These are phyloP conservation scores for Chirona hameri DNA, from an alignment of 2,888 invertebrate genomes.

Conservation along the genomic window DNA sequence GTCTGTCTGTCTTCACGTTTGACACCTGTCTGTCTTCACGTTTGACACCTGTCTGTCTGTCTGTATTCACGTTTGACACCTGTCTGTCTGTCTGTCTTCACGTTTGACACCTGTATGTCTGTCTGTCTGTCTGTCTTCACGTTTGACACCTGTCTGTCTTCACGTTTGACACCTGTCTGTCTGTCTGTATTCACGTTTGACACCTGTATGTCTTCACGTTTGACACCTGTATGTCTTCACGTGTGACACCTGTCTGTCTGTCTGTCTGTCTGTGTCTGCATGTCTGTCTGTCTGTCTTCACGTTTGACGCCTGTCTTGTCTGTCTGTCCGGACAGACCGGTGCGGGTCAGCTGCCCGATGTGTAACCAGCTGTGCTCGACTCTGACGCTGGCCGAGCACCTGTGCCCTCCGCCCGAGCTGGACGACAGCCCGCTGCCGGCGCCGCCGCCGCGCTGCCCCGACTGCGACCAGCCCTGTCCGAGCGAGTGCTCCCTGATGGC, in stretches of 20 bases:
- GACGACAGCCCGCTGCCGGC: background rate
- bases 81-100: no score
- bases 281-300: background rate
- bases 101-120: no score
- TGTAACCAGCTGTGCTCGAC: conserved; percentile 12
- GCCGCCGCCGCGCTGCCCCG: background rate
- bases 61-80: no score
- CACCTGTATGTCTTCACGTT: no score
- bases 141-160: no score
- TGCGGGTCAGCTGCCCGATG: conserved; percentile 13
- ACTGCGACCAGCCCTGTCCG: conserved; percentile 8
- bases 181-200: no score
- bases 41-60: no score
- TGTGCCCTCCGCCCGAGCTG: background rate
- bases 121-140: no score
- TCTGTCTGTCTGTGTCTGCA: background rate
- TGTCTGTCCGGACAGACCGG: background rate
- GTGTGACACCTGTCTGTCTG: background rate
- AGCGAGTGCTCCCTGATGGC: conserved; percentile 7
- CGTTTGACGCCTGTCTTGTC: background rate
- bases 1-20: no score
- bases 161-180: background rate
- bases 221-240: background rate
- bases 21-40: no score
- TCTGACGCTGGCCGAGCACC: conserved; percentile 3